Evolutionary conservation across 2,797 vertebrate genomes (phyloP).

Genomic region (Centroberyx gerrardi): DNA sequence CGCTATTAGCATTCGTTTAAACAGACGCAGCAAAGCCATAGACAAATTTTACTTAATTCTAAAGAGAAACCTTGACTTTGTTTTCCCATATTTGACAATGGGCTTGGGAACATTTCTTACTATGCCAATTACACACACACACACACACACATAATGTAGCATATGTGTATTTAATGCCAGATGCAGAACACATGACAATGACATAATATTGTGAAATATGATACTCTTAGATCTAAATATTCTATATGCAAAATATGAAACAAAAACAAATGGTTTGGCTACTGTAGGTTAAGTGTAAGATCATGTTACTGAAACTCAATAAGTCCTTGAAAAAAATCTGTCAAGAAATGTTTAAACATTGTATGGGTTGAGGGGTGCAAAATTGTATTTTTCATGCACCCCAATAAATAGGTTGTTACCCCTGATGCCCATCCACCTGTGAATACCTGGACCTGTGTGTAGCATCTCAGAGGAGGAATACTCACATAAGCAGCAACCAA

Average conservation of each 20-base stretch:
- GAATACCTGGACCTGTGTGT: not conserved
- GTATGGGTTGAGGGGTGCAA: no score
- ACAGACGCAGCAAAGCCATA: not conserved
- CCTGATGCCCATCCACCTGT: not conserved
- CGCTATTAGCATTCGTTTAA: constrained; percentile 8
- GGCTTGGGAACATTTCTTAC: no score
- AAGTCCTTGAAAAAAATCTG: no score
- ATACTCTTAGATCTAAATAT: no score
- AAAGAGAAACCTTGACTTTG: constrained; percentile 9
- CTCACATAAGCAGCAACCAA: no score
- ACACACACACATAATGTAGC: not conserved
- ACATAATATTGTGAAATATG: no score
- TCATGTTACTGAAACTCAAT: no score
- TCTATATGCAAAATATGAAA: no score
- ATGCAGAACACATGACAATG: not conserved
- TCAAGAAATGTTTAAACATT: no score
- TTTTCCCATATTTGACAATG: not conserved
- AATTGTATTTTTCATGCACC: not conserved
- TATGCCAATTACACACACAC: not conserved
- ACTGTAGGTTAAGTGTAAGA: no score
- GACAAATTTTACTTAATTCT: not conserved
- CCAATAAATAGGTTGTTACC: no score
- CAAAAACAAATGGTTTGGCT: no score
- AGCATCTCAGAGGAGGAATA: not conserved
- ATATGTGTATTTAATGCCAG: not conserved